Conservation (phyloP, 2,113 vertebrate genomes). For the Notarius quadriscutis region DNA sequence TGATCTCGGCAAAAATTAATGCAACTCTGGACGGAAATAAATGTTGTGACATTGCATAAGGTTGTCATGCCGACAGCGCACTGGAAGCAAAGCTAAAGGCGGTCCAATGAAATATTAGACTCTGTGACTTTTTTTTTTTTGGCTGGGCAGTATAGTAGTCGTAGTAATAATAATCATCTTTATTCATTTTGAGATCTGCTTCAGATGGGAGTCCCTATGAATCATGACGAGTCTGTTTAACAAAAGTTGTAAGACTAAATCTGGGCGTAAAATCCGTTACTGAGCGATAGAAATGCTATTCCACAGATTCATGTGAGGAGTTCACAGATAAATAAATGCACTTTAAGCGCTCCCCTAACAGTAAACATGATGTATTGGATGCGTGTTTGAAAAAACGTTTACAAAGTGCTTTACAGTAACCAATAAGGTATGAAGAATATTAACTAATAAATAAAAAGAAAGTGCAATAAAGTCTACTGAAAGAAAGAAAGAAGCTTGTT, state of each 20-base stretch:
- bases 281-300: neutral
- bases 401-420: neutral
- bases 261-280: neutral
- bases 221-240: too few relatives aligned
- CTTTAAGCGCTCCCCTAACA: neutral
- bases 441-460: conserved; percentile 21
- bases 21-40: too few relatives aligned
- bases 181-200: neutral
- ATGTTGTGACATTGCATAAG: too few relatives aligned
- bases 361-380: neutral
- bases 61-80: too few relatives aligned
- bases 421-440: neutral
- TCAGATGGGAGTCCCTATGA: neutral
- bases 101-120: too few relatives aligned
- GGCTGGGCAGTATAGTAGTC: too few relatives aligned
- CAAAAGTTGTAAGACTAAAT: too few relatives aligned
- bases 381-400: neutral
- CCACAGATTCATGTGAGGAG: neutral
- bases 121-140: too few relatives aligned
- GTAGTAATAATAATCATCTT: neutral
- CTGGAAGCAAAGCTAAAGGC: too few relatives aligned
- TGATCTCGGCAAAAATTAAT: too few relatives aligned
- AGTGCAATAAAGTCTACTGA: neutral
- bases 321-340: neutral
- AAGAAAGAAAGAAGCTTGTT: neutral